phyloP scores from a whole-genome alignment of 2,797 vertebrate species.

The Cossypha niveicapilla region DNA sequence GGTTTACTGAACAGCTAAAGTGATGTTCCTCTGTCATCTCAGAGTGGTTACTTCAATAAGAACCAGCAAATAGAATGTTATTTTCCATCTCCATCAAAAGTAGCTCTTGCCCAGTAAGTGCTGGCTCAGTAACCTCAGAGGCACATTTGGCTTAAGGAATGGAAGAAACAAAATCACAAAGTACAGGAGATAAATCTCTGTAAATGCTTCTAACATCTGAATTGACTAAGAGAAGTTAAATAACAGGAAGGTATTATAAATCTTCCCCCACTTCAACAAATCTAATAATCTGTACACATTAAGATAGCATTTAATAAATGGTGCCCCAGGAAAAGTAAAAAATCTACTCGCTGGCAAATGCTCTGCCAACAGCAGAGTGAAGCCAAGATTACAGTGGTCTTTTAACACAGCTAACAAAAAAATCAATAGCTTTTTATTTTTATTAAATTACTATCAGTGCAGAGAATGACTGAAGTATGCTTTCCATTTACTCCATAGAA shows the following conservation, averaged over 20 bases:
- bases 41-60: background rate
- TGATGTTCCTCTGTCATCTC: background rate
- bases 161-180: background rate
- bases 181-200: conserved; percentile 20
- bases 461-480: conserved; percentile 55
- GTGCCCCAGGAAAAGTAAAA: conserved; percentile 48
- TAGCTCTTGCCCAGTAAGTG: background rate
- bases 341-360: conserved; percentile 26
- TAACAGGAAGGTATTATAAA: conserved; percentile 11
- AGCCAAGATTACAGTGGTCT: conserved; percentile 44
- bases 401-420: conserved; percentile 58
- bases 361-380: conserved; percentile 44
- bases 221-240: conserved; percentile 12
- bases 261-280: background rate
- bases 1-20: background rate
- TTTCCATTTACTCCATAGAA: conserved; percentile 57
- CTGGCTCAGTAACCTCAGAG: background rate
- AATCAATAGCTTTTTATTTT: conserved; percentile 68
- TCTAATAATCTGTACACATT: conserved; percentile 38
- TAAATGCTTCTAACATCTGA: background rate
- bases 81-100: background rate
- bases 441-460: conserved; percentile 69
- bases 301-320: conserved; percentile 68
- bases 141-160: background rate
- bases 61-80: background rate